Evolutionary conservation across 2,113 vertebrate species (phyloP), one percentile per base, ranked within the genome.

Genomic region (Sinocyclocheilus maitianheensis): DNA sequence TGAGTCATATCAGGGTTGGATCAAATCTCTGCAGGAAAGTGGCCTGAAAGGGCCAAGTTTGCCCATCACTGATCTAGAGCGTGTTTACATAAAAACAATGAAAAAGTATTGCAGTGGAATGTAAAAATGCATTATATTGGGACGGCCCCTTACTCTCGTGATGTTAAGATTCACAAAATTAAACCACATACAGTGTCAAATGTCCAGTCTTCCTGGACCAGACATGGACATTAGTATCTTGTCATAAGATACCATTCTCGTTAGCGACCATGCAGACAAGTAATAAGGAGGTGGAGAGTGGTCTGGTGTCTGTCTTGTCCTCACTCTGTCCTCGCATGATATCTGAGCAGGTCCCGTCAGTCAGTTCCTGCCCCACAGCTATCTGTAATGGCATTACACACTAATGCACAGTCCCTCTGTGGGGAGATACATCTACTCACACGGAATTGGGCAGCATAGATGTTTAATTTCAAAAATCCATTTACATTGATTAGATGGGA

Each of bases 391-490:
- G 82, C 84, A 91, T 89, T 93, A 91, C 5, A 14, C 24, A 63
- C 84, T 92, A 91, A 94, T 92, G 90, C 87, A 91, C 85, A 91
- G 90, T 83, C 87, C 69, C 89, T 55, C 80, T 62, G 76, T 88
- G 77, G 63, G 22, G 62, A 88, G 81, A 90, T 84, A 88, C 65
- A 87, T 74, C 53, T 87, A 76, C 86, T 67, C 83, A 46, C 87
- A 92, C 91, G 90, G 86, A 91, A 91, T 89, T 90, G 87, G 72
- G 84, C 85, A 72, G 83, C 91, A 93, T 92, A 74, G 89, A 92
- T 94, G 94, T 94, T 92, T 91, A 88, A 94, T 92, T 92, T 92
- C 85, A 88, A 89, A 93, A 92, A 94, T 77, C 89, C 90, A 88
- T 92, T 94, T 94, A 83, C 86, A 91, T 92, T 80, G 84, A 87